A percentile compares a stretch with the other conserved stretches of the same genome.
phyloP scores from a whole-genome alignment of 2,888 invertebrate species.

The Matsumyia berberina region DNA sequence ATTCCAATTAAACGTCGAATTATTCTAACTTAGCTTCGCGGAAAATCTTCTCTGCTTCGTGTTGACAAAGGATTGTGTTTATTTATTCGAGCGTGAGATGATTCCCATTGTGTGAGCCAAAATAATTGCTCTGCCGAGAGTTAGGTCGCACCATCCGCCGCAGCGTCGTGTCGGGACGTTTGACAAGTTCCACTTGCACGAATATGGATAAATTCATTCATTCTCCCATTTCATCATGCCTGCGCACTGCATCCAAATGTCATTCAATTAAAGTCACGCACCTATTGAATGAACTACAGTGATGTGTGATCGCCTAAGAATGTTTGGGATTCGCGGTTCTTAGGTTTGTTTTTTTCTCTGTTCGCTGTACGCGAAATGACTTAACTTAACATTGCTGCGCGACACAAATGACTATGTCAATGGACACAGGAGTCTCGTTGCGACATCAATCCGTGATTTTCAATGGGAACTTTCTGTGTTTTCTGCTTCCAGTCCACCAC shows the following conservation, averaged over 20 bases:
- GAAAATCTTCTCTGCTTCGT: slow-evolving; percentile 65
- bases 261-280: slow-evolving; percentile 75
- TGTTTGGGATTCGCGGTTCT: slow-evolving; percentile 55
- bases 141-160: slow-evolving; percentile 40
- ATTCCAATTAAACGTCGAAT: slow-evolving; percentile 67
- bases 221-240: slow-evolving; percentile 51
- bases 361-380: slow-evolving; percentile 58
- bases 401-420: slow-evolving; percentile 76
- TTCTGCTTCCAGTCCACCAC: background rate
- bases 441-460: slow-evolving; percentile 67
- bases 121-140: slow-evolving; percentile 68
- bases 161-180: slow-evolving; percentile 22
- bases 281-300: slow-evolving; percentile 69
- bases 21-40: slow-evolving; percentile 72
- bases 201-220: slow-evolving; percentile 23
- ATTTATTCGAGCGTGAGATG: slow-evolving; percentile 72
- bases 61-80: slow-evolving; percentile 75
- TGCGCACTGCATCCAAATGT: slow-evolving; percentile 62
- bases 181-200: slow-evolving; percentile 38
- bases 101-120: slow-evolving; percentile 71
- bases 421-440: slow-evolving; percentile 63
- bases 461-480: slow-evolving; percentile 72
- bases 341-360: slow-evolving; percentile 1
- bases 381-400: slow-evolving; percentile 69
- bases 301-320: slow-evolving; percentile 73